Evolutionary conservation across 2,888 invertebrate genomes (phyloP).

Genomic region (Hydroisotoma schaefferi): DNA sequence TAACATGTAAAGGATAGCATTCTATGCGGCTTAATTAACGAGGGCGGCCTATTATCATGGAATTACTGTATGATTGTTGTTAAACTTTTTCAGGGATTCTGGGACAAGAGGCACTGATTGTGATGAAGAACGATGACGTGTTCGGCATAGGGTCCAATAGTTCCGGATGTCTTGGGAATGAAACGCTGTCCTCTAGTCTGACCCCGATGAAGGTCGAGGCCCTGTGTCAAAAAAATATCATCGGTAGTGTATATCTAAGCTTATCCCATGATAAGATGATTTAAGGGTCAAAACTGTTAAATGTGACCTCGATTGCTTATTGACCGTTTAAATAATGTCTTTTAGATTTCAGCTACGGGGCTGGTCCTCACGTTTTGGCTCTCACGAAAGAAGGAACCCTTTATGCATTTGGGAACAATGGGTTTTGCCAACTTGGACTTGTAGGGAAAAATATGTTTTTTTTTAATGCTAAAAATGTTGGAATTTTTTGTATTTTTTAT

Average conservation of each 20-base stretch:
- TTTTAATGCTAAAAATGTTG: background rate
- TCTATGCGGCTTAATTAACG: too few relatives aligned
- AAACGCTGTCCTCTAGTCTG: conserved; percentile 56
- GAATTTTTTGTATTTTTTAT: conserved; percentile 46
- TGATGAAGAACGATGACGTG: conserved; percentile 60
- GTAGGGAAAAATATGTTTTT: background rate
- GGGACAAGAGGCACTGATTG: conserved; percentile 60
- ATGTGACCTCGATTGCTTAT: too few relatives aligned
- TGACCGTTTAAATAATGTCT: conserved; percentile 9
- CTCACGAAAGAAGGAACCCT: conserved; percentile 58
- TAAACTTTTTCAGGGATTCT: conserved; percentile 55
- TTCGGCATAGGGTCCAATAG: conserved; percentile 60
- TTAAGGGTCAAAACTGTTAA: background rate
- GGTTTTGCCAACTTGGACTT: conserved; percentile 10
- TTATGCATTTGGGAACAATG: conserved; percentile 57
- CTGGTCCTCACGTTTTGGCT: conserved; percentile 61
- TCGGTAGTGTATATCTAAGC: conserved; percentile 49
- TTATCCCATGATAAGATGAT: background rate
- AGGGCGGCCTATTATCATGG: too few relatives aligned
- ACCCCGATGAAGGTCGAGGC: conserved; percentile 57
- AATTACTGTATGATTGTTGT: too few relatives aligned
- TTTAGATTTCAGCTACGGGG: conserved; percentile 58
- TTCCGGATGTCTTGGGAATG: conserved; percentile 59
- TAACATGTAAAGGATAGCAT: too few relatives aligned
- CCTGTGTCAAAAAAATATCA: conserved; percentile 57